Conservation (phyloP, 2,888 invertebrate species). For the Autographa pulchrina region DNA sequence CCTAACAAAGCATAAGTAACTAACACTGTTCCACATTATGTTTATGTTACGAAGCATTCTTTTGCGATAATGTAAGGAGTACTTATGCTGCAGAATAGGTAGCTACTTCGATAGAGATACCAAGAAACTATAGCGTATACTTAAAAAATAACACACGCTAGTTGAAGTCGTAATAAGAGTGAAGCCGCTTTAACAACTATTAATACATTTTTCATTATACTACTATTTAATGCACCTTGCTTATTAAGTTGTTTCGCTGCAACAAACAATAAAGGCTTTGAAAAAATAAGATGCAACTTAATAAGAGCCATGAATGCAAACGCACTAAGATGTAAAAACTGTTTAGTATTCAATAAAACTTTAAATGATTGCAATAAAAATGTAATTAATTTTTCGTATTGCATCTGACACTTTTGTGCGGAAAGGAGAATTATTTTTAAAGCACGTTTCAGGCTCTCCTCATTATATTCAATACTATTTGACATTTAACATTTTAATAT, state of each 20-base stretch:
- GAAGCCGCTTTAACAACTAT: too few species aligned
- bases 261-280: constrained; percentile 3
- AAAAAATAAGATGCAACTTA: not conserved
- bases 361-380: not conserved
- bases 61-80: constrained; percentile 13
- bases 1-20: constrained; percentile 19
- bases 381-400: not conserved
- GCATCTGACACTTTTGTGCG: not conserved
- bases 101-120: not conserved
- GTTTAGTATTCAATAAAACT: constrained; percentile 3
- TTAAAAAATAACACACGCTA: too few species aligned
- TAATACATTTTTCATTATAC: too few species aligned
- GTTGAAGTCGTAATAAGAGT: too few species aligned
- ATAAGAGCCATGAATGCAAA: not conserved
- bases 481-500: not conserved
- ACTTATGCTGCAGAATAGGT: constrained; percentile 3
- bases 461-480: too few species aligned
- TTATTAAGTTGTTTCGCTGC: not conserved
- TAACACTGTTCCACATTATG: constrained; percentile 1
- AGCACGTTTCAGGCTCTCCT: too few species aligned
- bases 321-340: not conserved
- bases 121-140: too few species aligned
- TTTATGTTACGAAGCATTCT: constrained; percentile 21
- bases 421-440: too few species aligned
- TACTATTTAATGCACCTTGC: not conserved